phyloP scores from a whole-genome alignment of 2,113 vertebrate genomes.

The Loxodonta africana region DNA sequence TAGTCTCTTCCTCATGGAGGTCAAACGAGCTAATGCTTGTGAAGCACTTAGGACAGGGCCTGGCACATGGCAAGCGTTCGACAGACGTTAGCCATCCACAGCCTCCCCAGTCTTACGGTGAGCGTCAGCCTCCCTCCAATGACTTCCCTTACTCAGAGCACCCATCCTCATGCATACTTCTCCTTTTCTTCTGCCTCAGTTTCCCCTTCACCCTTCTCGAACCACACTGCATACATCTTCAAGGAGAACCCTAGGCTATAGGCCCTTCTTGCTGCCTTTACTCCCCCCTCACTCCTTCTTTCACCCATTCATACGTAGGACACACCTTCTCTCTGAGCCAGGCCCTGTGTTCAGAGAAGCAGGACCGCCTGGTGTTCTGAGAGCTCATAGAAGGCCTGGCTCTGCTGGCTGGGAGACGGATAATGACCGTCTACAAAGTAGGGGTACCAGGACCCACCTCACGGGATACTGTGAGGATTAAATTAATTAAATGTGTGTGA shows the following conservation, averaged over 20 bases:
- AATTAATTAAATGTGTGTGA: accelerated
- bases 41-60: not conserved
- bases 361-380: not conserved
- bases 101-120: not conserved
- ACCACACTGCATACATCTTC: not conserved
- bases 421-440: accelerated
- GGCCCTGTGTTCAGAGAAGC: too few species aligned
- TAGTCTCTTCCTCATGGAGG: not conserved
- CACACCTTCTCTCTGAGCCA: accelerated
- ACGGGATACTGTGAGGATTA: accelerated
- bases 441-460: not conserved
- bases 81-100: not conserved
- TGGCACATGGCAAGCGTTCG: accelerated
- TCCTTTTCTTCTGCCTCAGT: not conserved
- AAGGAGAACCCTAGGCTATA: not conserved
- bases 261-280: not conserved
- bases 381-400: not conserved
- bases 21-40: not conserved
- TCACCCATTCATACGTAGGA: accelerated
- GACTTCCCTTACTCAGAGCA: accelerated
- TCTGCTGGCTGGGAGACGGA: not conserved
- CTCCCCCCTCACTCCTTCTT: too few species aligned
- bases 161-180: accelerated
- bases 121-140: accelerated
- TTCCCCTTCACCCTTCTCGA: not conserved